Conservation (phyloP, 2,113 vertebrate species). For the Pyxicephalus adspersus region DNA sequence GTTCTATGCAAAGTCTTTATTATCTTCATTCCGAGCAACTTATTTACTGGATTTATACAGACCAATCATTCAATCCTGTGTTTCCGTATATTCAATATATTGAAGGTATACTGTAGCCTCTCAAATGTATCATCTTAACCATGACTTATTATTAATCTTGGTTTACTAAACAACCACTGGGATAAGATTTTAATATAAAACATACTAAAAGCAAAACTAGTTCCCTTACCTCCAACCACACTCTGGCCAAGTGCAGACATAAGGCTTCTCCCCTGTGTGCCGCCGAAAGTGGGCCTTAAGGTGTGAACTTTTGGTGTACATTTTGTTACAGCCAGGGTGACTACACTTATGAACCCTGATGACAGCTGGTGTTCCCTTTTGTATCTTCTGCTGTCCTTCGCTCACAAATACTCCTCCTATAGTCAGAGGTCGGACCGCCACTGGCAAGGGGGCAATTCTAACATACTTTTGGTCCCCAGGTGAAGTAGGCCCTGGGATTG, state of each 20-base stretch:
- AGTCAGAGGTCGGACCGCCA: constrained; percentile 63
- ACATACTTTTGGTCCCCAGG: constrained; percentile 81
- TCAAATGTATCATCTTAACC: too few species aligned
- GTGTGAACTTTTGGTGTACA: constrained; percentile 88
- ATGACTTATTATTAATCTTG: too few species aligned
- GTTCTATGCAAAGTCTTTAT: too few species aligned
- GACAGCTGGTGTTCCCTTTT: constrained; percentile 62
- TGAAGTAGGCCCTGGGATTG: constrained; percentile 60
- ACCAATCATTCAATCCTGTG: too few species aligned
- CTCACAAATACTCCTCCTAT: constrained; percentile 51
- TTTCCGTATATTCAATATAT: too few species aligned
- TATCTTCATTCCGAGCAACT: too few species aligned
- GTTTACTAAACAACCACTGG: too few species aligned
- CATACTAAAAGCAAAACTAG: background rate
- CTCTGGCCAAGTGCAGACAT: constrained; percentile 83
- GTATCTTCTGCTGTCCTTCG: constrained; percentile 62
- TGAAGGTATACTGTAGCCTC: too few species aligned
- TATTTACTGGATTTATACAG: too few species aligned
- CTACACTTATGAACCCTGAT: constrained; percentile 79
- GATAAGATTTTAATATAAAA: too few species aligned
- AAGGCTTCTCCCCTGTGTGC: constrained; percentile 84
- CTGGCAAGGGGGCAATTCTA: constrained; percentile 81
- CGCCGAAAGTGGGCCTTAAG: constrained; percentile 83
- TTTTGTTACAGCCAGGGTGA: constrained; percentile 84
- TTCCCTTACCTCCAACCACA: constrained; percentile 82